Base-by-base conservation (phyloP, 2,797 vertebrate species). In the Clangula hyemalis region DNA sequence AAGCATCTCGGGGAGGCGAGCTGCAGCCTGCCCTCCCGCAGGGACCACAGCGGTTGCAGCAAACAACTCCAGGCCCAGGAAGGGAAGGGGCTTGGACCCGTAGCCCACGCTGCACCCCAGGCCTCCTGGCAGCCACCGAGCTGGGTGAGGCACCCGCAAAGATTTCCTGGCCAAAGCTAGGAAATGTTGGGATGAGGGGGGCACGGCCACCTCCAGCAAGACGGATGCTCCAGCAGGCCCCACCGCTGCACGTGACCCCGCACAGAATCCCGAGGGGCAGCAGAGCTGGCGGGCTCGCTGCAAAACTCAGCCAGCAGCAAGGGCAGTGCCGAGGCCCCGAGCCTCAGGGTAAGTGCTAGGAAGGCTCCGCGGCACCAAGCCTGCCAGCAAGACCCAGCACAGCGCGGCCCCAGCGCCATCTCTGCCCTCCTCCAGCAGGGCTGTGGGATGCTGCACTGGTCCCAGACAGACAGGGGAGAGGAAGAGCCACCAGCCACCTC, bases 141-240 rank as follows among this genome's bases (percentile, higher is more conserved):
- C 41, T 2, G 0, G 45, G 8, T 2, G 3, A 36, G 82, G 75
- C 49, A 56, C 30, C 24, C 11, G 0, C 45, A 30, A 10, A 1
- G 0, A 15, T 6, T 57, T 80, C 54, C 69, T 45, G 39, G 25
- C 34, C 51, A 36, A 43, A 36, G 39, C 20, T 24, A 25, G 22
- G 43, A 34, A 34, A 79, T 24, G 32, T 41, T 56, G 17, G 22
- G 32, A 39, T 30, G 17, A n/a, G 36, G 38, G 17, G 2, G 4
- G 41, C 38, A 25, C 2, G 1, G 24, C 17, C 49, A 53, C 56
- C 58, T 41, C 53, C 86, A 74, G 45, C 2, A 2, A 64, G 38
- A n/a, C 3, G 7, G 77, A 75, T 2, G 1, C 38, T 38, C 41
- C 20, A 24, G 74, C 11, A 8, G 38, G 5, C 6, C 41, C 65